These are phyloP conservation scores for Trachops cirrhosus DNA, from an alignment of 2,797 vertebrate genomes.

Conservation along the genomic window DNA sequence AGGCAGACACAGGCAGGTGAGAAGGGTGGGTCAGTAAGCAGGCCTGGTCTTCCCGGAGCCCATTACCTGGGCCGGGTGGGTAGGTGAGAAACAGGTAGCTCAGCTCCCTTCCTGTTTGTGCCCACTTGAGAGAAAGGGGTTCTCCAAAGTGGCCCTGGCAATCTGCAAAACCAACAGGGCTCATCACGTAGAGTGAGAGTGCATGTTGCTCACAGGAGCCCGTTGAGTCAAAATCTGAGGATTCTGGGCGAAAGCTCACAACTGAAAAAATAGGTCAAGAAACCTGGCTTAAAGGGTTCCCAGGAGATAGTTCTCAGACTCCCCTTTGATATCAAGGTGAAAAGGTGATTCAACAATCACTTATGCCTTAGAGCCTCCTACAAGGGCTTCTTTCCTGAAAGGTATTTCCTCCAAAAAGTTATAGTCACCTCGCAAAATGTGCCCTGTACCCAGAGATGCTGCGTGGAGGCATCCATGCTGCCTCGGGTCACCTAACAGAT, in stretches of 20 bases:
- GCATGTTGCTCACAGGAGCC: background rate
- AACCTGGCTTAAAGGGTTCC: background rate
- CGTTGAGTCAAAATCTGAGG: background rate
- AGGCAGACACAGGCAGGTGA: background rate
- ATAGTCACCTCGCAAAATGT: background rate
- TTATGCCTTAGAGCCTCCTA: background rate
- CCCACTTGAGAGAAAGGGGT: background rate
- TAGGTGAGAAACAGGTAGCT: background rate
- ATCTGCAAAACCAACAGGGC: background rate
- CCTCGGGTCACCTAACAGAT: background rate
- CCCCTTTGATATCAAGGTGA: accelerated
- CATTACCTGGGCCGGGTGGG: background rate
- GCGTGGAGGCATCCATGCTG: background rate
- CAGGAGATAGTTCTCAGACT: background rate
- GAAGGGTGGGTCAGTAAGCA: background rate
- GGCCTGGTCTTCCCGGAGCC: background rate
- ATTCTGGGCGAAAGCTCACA: background rate
- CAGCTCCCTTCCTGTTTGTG: background rate
- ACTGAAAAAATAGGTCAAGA: background rate
- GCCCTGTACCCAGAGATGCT: background rate
- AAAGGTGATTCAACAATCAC: background rate
- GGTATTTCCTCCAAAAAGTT: background rate
- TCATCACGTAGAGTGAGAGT: background rate
- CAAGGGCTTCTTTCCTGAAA: background rate
- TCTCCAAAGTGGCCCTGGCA: background rate